Conservation (phyloP, 2,888 invertebrate genomes). For the Elegia similella region DNA sequence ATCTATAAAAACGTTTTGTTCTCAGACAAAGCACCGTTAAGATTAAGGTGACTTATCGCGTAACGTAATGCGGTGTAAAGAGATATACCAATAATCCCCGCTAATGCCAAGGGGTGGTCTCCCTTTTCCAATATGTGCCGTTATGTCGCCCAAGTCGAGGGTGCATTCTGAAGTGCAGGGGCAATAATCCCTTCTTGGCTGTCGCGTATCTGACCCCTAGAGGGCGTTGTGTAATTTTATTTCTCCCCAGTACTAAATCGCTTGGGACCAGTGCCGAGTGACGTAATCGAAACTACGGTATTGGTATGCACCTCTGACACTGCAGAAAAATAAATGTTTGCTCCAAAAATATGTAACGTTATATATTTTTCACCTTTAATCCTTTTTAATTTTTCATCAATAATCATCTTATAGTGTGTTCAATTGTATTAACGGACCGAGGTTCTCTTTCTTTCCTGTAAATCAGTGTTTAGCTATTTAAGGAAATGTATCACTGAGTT, state of each 20-base stretch:
- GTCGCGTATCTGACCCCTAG: conserved; percentile 57
- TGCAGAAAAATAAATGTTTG: conserved; percentile 14
- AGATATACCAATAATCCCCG: conserved; percentile 70
- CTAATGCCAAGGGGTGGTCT: conserved; percentile 64
- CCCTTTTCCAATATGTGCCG: conserved; percentile 59
- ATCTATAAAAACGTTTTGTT: conserved; percentile 30
- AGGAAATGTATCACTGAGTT: too few species aligned
- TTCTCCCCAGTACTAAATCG: conserved; percentile 45
- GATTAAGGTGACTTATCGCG: conserved; percentile 67
- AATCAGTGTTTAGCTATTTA: too few species aligned
- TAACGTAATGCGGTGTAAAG: conserved; percentile 64
- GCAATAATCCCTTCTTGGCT: conserved; percentile 69
- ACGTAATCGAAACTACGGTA: conserved; percentile 42
- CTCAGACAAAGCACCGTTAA: conserved; percentile 52
- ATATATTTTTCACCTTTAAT: too few species aligned
- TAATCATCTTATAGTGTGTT: too few species aligned
- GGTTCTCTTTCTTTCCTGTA: too few species aligned
- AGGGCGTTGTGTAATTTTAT: conserved; percentile 65
- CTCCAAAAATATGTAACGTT: too few species aligned
- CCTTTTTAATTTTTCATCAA: too few species aligned
- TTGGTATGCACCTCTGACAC: conserved; percentile 24
- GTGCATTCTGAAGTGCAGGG: conserved; percentile 71
- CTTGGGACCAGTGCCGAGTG: conserved; percentile 45
- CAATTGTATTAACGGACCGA: too few species aligned
- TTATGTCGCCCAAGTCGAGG: conserved; percentile 46